Base-by-base conservation (phyloP, 2,113 vertebrate species). In the Siniperca chuatsi region DNA sequence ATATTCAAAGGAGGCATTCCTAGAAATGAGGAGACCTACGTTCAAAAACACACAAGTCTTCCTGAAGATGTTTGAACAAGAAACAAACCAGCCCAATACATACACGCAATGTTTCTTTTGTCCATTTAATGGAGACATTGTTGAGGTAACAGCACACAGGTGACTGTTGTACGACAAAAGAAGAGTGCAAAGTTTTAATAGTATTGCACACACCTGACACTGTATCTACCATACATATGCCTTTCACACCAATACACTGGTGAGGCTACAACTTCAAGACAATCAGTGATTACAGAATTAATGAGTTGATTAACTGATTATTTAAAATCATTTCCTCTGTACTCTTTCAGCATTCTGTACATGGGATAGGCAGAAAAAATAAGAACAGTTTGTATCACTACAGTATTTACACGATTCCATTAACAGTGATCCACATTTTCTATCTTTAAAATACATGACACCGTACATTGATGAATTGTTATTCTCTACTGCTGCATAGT, bases 51-150 rank as follows among this genome's bases (percentile, higher is more conserved):
- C 42, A 68, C 42, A 65, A 25, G 15, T 50, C 57, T 13, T 50
- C 18, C 3, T 44, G 50, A n/a, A 2, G 35, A 69, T 11, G 5
- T 25, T 35, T 50, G 20, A 72, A 65, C 5, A 73, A 33, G 48
- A 66, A 50, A 40, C 23, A 61, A 54, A 69, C 61, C 23, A 82
- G n/a, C 8, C 4, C 60, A 58, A 13, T 0, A 60, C 62, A 87
- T 2, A 66, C 66, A 82, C 13, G 4, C 42, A 35, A 3, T 20
- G 42, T 73, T 35, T 35, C 75, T 87, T 83, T 23, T 84, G 80
- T 89, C 85, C 77, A 90, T 94, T 93, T 94, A 92, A 94, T 94
- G 82, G 77, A 86, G 90, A 91, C 72, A 78, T 75, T 75, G 20
- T 82, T 86, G 81, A 88, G 81, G 55, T 85, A 81, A 92, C 81